Percentiles rank a stretch among this genome's conserved stretches.
Evolutionary conservation across 2,888 invertebrate genomes (phyloP).

Genomic region (Nemurella pictetii): DNA sequence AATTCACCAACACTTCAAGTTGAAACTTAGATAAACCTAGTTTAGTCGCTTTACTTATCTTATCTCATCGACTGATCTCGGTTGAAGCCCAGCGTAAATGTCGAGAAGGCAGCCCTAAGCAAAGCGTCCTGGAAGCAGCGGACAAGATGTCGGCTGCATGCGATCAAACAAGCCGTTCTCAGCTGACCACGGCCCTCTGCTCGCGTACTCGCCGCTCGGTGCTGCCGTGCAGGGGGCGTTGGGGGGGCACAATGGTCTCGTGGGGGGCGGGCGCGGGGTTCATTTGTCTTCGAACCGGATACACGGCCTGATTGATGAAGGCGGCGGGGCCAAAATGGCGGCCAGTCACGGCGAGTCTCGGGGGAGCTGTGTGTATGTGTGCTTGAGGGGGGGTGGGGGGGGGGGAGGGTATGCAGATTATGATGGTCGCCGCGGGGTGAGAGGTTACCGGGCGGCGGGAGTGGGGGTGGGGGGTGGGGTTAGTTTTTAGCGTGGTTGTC

Average conservation of each 20-base stretch:
- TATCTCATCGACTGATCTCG: too few species aligned
- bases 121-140: too few species aligned
- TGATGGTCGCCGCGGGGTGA: too few species aligned
- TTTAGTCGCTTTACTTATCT: too few species aligned
- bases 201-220: background rate
- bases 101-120: too few species aligned
- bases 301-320: background rate
- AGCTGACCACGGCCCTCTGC: background rate
- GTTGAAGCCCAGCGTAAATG: too few species aligned
- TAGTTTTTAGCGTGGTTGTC: too few species aligned
- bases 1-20: too few species aligned
- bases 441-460: too few species aligned
- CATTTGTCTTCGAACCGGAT: background rate
- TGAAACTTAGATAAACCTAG: too few species aligned
- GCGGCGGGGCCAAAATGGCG: background rate
- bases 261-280: background rate
- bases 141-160: background rate
- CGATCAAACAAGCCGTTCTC: background rate
- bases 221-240: background rate
- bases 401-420: too few species aligned
- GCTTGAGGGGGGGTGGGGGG: background rate
- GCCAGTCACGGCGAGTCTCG: background rate
- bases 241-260: background rate
- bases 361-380: background rate
- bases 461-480: too few species aligned